These are phyloP conservation scores for Acanthopleura granulata DNA, from an alignment of 2,888 invertebrate genomes.

Conservation along the genomic window DNA sequence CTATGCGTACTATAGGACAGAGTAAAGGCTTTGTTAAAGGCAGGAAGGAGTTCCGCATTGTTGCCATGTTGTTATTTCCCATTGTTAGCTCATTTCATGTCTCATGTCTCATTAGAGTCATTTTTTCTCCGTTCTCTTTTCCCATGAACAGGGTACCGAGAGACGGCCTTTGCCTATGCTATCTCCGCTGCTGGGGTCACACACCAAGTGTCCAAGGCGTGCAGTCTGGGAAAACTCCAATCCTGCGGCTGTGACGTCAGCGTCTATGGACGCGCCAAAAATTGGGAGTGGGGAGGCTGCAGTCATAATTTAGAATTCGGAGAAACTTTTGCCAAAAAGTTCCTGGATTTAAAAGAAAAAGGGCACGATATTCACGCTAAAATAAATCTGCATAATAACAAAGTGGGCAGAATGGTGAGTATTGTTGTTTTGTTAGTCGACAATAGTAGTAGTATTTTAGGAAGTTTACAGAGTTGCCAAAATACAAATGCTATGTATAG, in stretches of 20 bases:
- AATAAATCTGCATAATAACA: conserved; percentile 68
- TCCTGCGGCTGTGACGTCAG: conserved; percentile 77
- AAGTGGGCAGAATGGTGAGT: conserved; percentile 66
- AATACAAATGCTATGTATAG: too few species aligned
- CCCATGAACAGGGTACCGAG: conserved; percentile 89
- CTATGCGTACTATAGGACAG: too few species aligned
- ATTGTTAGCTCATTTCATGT: too few species aligned
- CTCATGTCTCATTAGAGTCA: too few species aligned
- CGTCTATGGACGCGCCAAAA: conserved; percentile 74
- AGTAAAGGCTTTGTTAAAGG: too few species aligned
- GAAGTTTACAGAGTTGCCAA: too few species aligned
- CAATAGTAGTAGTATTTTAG: too few species aligned
- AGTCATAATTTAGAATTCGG: conserved; percentile 85
- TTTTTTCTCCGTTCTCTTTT: too few species aligned
- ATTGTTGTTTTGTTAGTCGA: neutral
- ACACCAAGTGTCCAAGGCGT: conserved; percentile 92
- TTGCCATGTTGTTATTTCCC: too few species aligned
- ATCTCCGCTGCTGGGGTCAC: conserved; percentile 96
- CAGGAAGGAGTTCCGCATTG: too few species aligned
- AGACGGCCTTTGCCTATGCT: conserved; percentile 97
- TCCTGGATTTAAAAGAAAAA: conserved; percentile 90
- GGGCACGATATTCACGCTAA: conserved; percentile 70
- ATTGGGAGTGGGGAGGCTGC: conserved; percentile 87
- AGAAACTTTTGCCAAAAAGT: conserved; percentile 86
- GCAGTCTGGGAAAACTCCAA: conserved; percentile 89